Evolutionary conservation across 2,888 invertebrate genomes (phyloP).

Genomic region (Blera fallax): DNA sequence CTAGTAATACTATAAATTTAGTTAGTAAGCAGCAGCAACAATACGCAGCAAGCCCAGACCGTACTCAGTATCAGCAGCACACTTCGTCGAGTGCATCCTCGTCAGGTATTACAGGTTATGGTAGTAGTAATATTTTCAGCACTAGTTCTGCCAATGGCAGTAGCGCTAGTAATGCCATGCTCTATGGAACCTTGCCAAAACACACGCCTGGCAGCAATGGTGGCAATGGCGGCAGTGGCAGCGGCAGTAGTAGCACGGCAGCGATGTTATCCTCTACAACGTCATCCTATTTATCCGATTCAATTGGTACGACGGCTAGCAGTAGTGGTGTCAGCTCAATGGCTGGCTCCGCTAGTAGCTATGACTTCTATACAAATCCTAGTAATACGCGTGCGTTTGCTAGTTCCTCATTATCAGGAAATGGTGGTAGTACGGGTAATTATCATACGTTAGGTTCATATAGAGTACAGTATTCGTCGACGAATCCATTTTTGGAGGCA

Average conservation of each 20-base stretch:
- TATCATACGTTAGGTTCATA: slow-evolving; percentile 81
- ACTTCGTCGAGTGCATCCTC: slow-evolving; percentile 36
- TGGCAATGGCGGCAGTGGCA: slow-evolving; percentile 59
- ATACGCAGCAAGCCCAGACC: slow-evolving; percentile 78
- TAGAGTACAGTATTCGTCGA: slow-evolving; percentile 82
- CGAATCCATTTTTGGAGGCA: slow-evolving; percentile 82
- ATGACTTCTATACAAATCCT: slow-evolving; percentile 79
- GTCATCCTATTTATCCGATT: slow-evolving; percentile 75
- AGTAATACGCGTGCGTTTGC: slow-evolving; percentile 64
- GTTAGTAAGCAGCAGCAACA: slow-evolving; percentile 76
- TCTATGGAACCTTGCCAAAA: slow-evolving; percentile 81
- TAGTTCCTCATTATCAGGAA: slow-evolving; percentile 70
- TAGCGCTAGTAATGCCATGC: slow-evolving; percentile 76
- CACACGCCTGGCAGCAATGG: slow-evolving; percentile 67
- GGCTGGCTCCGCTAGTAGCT: slow-evolving; percentile 80
- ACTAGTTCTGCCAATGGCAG: slow-evolving; percentile 38
- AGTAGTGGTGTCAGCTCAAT: slow-evolving; percentile 81
- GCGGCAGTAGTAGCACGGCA: slow-evolving; percentile 64
- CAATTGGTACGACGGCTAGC: slow-evolving; percentile 78
- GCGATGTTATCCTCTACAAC: slow-evolving; percentile 75
- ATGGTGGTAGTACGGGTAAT: slow-evolving; percentile 77
- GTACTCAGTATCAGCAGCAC: slow-evolving; percentile 63
- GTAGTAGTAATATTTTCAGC: slow-evolving; percentile 31
- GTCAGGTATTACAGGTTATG: slow-evolving; percentile 47
- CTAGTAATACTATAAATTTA: slow-evolving; percentile 78